A percentile compares a stretch with the other conserved stretches of the same genome.
Conservation (phyloP, 2,113 vertebrate genomes). For the Aix galericulata region DNA sequence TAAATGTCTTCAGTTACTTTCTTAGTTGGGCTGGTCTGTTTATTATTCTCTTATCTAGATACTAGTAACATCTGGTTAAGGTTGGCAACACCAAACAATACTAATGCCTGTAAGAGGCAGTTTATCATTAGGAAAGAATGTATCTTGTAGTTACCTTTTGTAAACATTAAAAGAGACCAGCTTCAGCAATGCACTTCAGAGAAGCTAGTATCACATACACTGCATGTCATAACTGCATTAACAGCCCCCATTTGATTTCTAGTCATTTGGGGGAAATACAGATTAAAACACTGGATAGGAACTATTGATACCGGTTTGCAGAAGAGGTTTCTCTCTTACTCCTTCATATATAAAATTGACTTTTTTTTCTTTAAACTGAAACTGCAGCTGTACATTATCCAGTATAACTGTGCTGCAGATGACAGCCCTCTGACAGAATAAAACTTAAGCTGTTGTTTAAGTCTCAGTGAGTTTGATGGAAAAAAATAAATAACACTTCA, state of each 20-base stretch:
- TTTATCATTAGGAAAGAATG: background rate
- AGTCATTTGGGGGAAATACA: background rate
- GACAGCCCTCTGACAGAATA: background rate
- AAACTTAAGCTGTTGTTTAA: background rate
- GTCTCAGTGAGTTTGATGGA: accelerated
- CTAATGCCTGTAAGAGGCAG: background rate
- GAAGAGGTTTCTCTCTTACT: background rate
- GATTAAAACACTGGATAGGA: background rate
- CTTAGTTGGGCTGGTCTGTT: background rate
- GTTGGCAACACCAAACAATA: background rate
- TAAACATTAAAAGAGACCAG: background rate
- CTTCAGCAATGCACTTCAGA: background rate
- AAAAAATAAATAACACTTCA: background rate
- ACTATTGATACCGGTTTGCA: background rate
- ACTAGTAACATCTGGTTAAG: background rate
- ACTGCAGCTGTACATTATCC: background rate
- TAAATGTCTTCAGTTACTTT: background rate
- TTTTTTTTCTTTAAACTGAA: background rate
- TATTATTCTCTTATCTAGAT: background rate
- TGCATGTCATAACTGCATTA: background rate
- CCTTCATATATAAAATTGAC: background rate
- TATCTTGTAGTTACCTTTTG: background rate
- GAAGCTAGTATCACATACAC: background rate
- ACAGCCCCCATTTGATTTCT: background rate
- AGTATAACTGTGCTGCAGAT: background rate